A percentile compares a stretch with the other conserved stretches of the same genome.
phyloP scores from a whole-genome alignment of 2,797 vertebrate species.

The Tapera naevia region DNA sequence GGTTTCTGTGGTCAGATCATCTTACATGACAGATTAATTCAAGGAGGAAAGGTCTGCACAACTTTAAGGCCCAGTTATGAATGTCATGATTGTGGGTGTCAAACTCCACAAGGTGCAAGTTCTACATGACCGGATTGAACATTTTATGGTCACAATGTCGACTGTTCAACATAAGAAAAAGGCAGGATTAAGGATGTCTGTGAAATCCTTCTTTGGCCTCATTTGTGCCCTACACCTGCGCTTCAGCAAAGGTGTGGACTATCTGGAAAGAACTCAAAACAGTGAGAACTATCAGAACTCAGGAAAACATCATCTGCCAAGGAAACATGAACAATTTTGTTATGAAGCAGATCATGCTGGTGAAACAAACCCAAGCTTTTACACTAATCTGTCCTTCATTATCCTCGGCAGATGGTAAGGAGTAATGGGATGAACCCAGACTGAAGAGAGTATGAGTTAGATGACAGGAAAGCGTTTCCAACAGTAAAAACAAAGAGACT shows the following conservation, averaged over 20 bases:
- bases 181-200: background rate
- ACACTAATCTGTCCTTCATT: background rate
- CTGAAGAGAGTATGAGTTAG: background rate
- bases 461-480: background rate
- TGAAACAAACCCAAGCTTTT: background rate
- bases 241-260: background rate
- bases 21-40: background rate
- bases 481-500: background rate
- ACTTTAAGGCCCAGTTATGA: background rate
- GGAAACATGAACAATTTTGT: constrained; percentile 13
- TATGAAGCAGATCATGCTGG: background rate
- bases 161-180: background rate
- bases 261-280: constrained; percentile 23
- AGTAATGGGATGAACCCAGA: constrained; percentile 17
- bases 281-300: background rate
- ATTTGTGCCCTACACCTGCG: background rate
- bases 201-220: background rate
- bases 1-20: background rate
- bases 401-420: constrained; percentile 10
- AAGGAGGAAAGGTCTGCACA: background rate
- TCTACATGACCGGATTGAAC: background rate
- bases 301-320: background rate
- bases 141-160: background rate
- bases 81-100: background rate
- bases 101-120: background rate